Evolutionary conservation across 2,113 vertebrate species (phyloP).

Genomic region (Cynocephalus volans): DNA sequence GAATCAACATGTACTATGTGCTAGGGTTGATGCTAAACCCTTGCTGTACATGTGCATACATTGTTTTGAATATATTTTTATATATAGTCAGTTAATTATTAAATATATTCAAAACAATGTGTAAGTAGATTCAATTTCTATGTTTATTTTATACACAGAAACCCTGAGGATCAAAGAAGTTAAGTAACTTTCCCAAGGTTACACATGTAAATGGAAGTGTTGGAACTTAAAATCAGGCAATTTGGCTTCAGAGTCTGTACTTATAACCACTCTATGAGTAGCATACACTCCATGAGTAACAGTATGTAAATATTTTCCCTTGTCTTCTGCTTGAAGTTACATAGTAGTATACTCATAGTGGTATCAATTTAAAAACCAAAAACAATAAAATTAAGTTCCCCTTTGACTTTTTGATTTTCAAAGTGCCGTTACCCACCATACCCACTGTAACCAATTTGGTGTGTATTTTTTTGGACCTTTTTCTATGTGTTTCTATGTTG

Average conservation of each 20-base stretch:
- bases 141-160: not conserved
- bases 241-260: not conserved
- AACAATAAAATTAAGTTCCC: not conserved
- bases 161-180: not conserved
- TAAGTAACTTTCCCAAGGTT: not conserved
- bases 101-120: not conserved
- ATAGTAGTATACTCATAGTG: too few species aligned
- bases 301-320: too few species aligned
- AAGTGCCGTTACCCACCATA: not conserved
- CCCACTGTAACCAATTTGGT: not conserved
- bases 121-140: not conserved
- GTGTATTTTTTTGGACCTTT: not conserved
- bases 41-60: too few species aligned
- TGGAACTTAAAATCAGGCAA: not conserved
- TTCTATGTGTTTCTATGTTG: not conserved
- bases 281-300: too few species aligned
- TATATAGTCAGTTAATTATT: not conserved
- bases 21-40: not conserved
- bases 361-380: not conserved
- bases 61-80: too few species aligned
- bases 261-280: not conserved
- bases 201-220: not conserved
- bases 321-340: too few species aligned
- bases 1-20: not conserved
- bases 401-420: not conserved